Conservation (phyloP, 92 coral and sea anemone genomes). For the Porites divaricata region DNA sequence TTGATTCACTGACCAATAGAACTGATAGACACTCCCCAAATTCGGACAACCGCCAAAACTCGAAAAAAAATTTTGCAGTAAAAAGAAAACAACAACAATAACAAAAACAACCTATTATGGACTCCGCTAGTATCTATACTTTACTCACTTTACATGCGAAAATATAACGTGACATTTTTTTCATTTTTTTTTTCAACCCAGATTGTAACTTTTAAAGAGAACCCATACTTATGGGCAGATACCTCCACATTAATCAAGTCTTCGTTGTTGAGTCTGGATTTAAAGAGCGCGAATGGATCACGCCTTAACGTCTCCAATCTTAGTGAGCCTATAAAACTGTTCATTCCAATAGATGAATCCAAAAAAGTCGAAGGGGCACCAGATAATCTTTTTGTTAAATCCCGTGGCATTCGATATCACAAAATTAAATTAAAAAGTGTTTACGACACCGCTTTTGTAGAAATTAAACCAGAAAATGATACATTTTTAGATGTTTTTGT, state of each 20-base stretch:
- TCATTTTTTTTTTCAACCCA: too few species aligned
- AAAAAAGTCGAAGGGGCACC: not conserved
- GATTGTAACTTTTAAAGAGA: not conserved
- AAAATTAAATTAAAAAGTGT: constrained; percentile 40
- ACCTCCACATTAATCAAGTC: not conserved
- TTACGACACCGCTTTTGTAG: constrained; percentile 29
- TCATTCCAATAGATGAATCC: not conserved
- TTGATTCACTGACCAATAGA: too few species aligned
- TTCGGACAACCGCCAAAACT: too few species aligned
- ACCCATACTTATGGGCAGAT: not conserved
- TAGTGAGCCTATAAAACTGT: not conserved
- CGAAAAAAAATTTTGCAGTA: too few species aligned
- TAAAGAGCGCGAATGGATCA: not conserved
- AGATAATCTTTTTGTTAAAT: not conserved
- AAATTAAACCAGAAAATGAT: constrained; percentile 37
- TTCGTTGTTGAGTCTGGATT: not conserved
- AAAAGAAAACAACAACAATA: too few species aligned
- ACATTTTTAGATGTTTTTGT: constrained; percentile 33
- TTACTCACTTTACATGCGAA: not conserved
- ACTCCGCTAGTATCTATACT: too few species aligned
- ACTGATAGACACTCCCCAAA: too few species aligned
- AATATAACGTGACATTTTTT: not conserved
- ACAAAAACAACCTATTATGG: too few species aligned
- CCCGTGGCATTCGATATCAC: constrained; percentile 52
- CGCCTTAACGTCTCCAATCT: not conserved